Evolutionary conservation across 2,888 invertebrate genomes (phyloP).

Genomic region (Xylocampa areola): DNA sequence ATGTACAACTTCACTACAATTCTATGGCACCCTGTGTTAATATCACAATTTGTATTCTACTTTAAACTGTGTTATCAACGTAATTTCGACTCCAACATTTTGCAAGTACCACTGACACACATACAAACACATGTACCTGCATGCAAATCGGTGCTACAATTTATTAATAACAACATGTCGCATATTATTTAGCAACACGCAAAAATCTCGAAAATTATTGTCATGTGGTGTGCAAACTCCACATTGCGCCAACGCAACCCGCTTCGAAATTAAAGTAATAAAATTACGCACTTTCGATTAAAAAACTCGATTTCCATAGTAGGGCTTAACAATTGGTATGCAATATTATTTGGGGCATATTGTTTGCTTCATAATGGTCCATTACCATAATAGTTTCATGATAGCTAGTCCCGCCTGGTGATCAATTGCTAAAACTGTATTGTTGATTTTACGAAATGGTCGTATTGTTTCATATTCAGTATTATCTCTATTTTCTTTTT

Average conservation of each 20-base stretch:
- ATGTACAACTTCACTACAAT: no score
- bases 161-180: constrained; percentile 43
- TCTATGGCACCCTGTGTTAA: background rate
- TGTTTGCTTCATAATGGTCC: constrained; percentile 64
- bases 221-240: constrained; percentile 19
- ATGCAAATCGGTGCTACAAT: constrained; percentile 46
- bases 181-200: constrained; percentile 35
- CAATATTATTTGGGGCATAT: constrained; percentile 57
- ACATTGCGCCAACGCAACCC: constrained; percentile 53
- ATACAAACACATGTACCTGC: no score
- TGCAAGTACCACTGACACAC: constrained; percentile 37
- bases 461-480: constrained; percentile 34
- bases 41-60: constrained; percentile 20
- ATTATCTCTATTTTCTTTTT: constrained; percentile 44
- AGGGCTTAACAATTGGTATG: constrained; percentile 59
- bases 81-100: constrained; percentile 23
- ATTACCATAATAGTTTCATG: constrained; percentile 64
- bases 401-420: constrained; percentile 22
- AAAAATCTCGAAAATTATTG: constrained; percentile 39
- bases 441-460: constrained; percentile 33
- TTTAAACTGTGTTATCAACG: constrained; percentile 23
- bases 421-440: constrained; percentile 37
- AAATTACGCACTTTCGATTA: constrained; percentile 59
- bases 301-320: constrained; percentile 59
- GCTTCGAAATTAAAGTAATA: constrained; percentile 48